These are phyloP conservation scores for Drosophila neoperkinsi DNA, from an alignment of 2,888 invertebrate genomes.

Conservation along the genomic window DNA sequence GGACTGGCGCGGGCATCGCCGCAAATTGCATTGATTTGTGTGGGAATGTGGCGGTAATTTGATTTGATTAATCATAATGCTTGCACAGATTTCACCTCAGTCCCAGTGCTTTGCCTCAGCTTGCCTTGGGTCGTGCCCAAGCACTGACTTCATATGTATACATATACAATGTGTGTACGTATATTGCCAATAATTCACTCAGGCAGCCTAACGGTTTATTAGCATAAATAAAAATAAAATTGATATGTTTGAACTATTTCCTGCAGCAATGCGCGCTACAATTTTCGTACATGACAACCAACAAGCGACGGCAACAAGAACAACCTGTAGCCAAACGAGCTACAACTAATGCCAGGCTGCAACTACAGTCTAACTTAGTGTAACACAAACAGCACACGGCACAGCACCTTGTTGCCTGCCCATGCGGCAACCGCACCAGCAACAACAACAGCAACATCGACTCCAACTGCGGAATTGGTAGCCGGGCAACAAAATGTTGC, in stretches of 20 bases:
- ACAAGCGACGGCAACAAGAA: constrained; percentile 72
- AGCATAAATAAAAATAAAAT: constrained; percentile 81
- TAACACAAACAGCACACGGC: constrained; percentile 30
- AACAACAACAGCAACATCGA: constrained; percentile 10
- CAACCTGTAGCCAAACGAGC: constrained; percentile 74
- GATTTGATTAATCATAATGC: constrained; percentile 78
- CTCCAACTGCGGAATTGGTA: constrained; percentile 72
- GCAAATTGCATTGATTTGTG: constrained; percentile 79
- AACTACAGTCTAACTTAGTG: constrained; percentile 61
- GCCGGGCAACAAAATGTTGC: constrained; percentile 77
- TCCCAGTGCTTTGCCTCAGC: constrained; percentile 2
- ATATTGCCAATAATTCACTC: constrained; percentile 74
- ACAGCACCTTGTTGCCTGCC: constrained; percentile 43
- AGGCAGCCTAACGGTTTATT: constrained; percentile 76
- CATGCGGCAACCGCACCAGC: constrained; percentile 23
- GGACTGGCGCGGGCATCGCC: constrained; percentile 25
- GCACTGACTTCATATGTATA: constrained; percentile 33
- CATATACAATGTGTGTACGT: constrained; percentile 20
- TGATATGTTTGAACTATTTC: constrained; percentile 81
- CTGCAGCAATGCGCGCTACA: constrained; percentile 81
- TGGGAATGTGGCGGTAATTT: constrained; percentile 78
- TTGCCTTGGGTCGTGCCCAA: constrained; percentile 58
- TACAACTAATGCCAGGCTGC: constrained; percentile 66
- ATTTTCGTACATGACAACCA: constrained; percentile 80
- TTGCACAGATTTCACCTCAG: constrained; percentile 65